Conservation (phyloP, 2,113 vertebrate species). For the Oryzias woworae region DNA sequence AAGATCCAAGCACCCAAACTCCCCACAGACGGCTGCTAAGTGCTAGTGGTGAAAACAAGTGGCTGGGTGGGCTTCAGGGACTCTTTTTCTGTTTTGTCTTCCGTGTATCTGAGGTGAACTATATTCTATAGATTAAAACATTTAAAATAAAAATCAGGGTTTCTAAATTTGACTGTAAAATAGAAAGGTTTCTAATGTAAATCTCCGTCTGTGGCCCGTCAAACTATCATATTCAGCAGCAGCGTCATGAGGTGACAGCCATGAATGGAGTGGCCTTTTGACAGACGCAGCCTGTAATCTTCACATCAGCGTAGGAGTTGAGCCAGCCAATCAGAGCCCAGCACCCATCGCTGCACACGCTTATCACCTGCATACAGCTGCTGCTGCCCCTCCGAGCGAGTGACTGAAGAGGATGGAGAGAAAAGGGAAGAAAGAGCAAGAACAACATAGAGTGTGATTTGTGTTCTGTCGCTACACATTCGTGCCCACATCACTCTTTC, state of each 20-base stretch:
- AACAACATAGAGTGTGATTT: conserved; percentile 58
- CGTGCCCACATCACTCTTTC: conserved; percentile 30
- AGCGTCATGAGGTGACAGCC: conserved; percentile 61
- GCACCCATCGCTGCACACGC: conserved; percentile 52
- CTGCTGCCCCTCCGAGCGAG: conserved; percentile 60
- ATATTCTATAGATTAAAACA: too few relatives aligned
- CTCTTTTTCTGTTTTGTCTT: conserved; percentile 13
- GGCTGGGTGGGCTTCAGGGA: conserved; percentile 2
- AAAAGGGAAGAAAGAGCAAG: conserved; percentile 45
- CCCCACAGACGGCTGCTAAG: conserved; percentile 46
- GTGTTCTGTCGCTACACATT: conserved; percentile 36
- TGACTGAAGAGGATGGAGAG: conserved; percentile 28
- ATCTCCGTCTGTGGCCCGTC: conserved; percentile 12
- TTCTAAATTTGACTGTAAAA: conserved; percentile 16
- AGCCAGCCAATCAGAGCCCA: conserved; percentile 67
- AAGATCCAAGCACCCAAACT: conserved; percentile 50
- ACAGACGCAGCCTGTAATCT: conserved; percentile 70
- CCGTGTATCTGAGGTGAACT: neutral
- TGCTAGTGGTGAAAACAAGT: conserved; percentile 39
- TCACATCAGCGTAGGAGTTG: conserved; percentile 66
- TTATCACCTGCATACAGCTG: conserved; percentile 80
- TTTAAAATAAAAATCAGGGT: neutral
- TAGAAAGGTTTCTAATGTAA: conserved; percentile 4
- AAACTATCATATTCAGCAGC: conserved; percentile 36
- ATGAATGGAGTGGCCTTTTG: conserved; percentile 64